Evolutionary conservation across 1,140 invertebrate genomes (phyloP).

Genomic region (Capitella teleta): DNA sequence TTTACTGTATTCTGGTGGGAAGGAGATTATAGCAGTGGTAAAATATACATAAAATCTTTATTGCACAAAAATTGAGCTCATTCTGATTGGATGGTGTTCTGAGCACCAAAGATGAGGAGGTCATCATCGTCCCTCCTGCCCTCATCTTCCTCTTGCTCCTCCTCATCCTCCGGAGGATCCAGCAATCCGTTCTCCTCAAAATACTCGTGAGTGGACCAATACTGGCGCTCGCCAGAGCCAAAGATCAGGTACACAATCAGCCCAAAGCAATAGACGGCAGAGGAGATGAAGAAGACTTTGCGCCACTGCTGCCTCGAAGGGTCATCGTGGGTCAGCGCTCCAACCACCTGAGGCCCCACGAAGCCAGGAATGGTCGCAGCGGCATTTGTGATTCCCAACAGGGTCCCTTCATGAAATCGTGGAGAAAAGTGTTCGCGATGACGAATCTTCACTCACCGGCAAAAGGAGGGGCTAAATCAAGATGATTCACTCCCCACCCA

Average conservation of each 20-base stretch:
- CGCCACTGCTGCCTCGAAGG: constrained; percentile 62
- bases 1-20: too few species aligned
- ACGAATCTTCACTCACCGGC: constrained; percentile 28
- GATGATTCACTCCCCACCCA: constrained; percentile 67
- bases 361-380: constrained; percentile 77
- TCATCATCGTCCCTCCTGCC: too few species aligned
- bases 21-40: too few species aligned
- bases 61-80: too few species aligned
- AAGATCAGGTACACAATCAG: constrained; percentile 60
- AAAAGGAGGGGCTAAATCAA: constrained; percentile 64
- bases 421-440: too few species aligned
- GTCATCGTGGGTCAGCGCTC: constrained; percentile 54
- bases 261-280: constrained; percentile 54
- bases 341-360: constrained; percentile 67
- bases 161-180: too few species aligned
- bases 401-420: constrained; percentile 46
- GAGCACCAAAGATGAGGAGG: too few species aligned
- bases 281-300: constrained; percentile 56
- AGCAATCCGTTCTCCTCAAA: too few species aligned
- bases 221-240: constrained; percentile 65
- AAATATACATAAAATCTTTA: too few species aligned
- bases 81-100: too few species aligned
- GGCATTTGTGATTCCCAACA: constrained; percentile 78
- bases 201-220: too few species aligned
- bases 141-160: too few species aligned